A percentile compares a stretch with the other conserved stretches of the same genome.
phyloP scores from a whole-genome alignment of 2,797 vertebrate species.

The Sparus aurata region DNA sequence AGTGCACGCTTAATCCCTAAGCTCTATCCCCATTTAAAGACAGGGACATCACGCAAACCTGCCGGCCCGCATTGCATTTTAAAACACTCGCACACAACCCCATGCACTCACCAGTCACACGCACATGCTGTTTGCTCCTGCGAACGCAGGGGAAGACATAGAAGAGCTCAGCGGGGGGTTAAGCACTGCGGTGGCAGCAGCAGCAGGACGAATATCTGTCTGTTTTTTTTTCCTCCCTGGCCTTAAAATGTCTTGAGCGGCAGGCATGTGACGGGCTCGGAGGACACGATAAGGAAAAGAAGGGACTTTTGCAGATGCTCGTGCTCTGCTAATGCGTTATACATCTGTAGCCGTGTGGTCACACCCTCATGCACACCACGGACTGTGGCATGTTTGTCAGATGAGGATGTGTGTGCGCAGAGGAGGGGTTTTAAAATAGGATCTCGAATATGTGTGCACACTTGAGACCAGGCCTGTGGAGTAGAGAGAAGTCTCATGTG shows the following conservation, averaged over 20 bases:
- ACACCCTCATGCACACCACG: conserved; percentile 42
- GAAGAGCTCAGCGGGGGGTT: conserved; percentile 64
- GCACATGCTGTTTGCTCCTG: conserved; percentile 53
- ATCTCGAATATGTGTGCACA: neutral
- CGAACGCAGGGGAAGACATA: conserved; percentile 58
- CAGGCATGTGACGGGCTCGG: conserved; percentile 43
- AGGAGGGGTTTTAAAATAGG: conserved; percentile 32
- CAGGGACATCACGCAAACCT: conserved; percentile 78
- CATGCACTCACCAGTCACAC: conserved; percentile 34
- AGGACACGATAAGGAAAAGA: conserved; percentile 48
- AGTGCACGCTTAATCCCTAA: conserved; percentile 82
- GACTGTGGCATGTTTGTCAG: conserved; percentile 44
- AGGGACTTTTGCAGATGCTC: conserved; percentile 43
- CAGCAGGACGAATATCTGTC: conserved; percentile 46
- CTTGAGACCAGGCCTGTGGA: neutral
- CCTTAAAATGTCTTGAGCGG: conserved; percentile 49
- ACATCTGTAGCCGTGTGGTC: conserved; percentile 44
- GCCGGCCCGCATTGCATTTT: conserved; percentile 65
- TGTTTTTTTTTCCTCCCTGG: neutral
- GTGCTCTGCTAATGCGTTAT: conserved; percentile 33
- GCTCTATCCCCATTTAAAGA: conserved; percentile 74
- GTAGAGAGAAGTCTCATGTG: neutral
- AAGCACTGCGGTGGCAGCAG: conserved; percentile 57
- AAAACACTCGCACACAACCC: conserved; percentile 41
- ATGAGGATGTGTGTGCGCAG: conserved; percentile 20